These are phyloP conservation scores for Lepilemur ruficaudatus DNA, from an alignment of 2,797 vertebrate species.

Conservation along the genomic window DNA sequence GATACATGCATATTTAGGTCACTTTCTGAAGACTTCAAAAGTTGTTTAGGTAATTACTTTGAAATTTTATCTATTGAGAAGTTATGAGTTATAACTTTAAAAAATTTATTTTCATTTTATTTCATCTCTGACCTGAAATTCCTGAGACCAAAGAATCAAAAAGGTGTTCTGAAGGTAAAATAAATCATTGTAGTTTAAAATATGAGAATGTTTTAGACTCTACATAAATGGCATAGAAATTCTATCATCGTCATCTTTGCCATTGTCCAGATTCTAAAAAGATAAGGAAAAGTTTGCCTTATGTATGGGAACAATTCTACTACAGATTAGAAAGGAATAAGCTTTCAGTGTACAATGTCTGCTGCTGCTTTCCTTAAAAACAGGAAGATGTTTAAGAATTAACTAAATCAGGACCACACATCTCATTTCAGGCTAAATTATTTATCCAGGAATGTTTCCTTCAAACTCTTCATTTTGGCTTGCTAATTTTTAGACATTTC, in stretches of 20 bases:
- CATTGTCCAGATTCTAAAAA: neutral
- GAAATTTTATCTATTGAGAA: neutral
- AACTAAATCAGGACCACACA: neutral
- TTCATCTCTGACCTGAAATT: neutral
- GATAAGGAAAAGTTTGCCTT: neutral
- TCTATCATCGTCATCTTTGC: neutral
- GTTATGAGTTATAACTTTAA: neutral
- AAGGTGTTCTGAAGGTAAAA: neutral
- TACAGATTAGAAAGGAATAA: neutral
- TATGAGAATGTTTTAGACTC: neutral
- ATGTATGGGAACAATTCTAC: neutral
- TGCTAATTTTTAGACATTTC: neutral
- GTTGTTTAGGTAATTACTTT: neutral
- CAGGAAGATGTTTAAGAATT: neutral
- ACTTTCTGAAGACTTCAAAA: neutral
- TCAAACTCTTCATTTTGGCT: neutral
- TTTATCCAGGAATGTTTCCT: neutral
- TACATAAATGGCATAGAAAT: neutral
- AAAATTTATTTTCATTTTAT: neutral
- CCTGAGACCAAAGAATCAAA: neutral
- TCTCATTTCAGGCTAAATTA: neutral
- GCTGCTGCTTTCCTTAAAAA: conserved; percentile 14
- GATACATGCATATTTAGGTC: neutral
- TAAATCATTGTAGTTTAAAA: neutral
- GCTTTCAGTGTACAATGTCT: neutral